Evolutionary conservation across 2,113 vertebrate genomes (phyloP).

Genomic region (Agapornis roseicollis): DNA sequence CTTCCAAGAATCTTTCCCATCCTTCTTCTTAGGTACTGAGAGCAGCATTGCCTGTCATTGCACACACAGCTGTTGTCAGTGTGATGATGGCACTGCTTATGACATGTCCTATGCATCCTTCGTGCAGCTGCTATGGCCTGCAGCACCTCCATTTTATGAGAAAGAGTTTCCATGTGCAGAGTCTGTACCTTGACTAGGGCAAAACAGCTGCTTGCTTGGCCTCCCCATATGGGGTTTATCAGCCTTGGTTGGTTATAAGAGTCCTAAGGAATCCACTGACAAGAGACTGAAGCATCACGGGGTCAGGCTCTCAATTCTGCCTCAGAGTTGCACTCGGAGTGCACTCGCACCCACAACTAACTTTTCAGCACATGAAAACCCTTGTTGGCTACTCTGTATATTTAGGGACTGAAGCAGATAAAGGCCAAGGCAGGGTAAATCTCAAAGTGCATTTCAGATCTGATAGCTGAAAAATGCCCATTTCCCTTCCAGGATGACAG

Average conservation of each 20-base stretch:
- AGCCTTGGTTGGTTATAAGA: background rate
- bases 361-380: background rate
- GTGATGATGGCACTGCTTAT: background rate
- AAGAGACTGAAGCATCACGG: background rate
- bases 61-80: background rate
- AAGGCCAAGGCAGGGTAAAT: background rate
- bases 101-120: background rate
- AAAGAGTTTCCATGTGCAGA: background rate
- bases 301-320: background rate
- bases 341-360: background rate
- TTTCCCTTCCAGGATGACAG: background rate
- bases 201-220: background rate
- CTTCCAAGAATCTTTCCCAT: background rate
- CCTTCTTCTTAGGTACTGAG: background rate
- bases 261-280: background rate
- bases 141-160: background rate
- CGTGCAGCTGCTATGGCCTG: background rate
- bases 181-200: background rate
- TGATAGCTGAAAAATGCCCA: background rate
- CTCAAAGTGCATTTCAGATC: background rate
- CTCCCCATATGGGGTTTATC: fast-evolving
- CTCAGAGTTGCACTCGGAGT: no score
- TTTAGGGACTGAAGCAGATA: background rate
- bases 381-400: background rate
- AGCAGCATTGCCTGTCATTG: background rate